Evolutionary conservation across 2,888 invertebrate species (phyloP).

Genomic region (Epistrophella euchroma): DNA sequence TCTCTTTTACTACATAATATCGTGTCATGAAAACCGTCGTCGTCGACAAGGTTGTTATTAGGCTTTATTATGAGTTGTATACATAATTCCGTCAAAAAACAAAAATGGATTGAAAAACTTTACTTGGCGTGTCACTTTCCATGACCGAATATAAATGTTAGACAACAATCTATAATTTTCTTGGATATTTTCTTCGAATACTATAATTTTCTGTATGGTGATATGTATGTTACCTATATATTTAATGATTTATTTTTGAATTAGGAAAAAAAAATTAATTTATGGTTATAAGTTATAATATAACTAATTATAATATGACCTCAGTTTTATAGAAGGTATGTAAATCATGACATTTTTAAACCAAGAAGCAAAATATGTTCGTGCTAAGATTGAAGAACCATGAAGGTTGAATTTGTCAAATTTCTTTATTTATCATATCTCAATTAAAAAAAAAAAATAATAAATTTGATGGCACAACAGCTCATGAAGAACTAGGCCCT

Average conservation of each 20-base stretch:
- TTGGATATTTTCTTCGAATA: background rate
- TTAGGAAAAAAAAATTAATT: background rate
- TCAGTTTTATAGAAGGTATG: background rate
- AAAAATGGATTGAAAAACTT: background rate
- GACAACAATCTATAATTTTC: background rate
- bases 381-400: background rate
- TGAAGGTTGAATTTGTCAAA: background rate
- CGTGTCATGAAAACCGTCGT: background rate
- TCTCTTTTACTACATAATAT: background rate
- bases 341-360: background rate
- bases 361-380: background rate
- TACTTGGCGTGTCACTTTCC: background rate
- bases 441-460: too few species aligned
- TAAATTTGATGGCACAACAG: too few species aligned
- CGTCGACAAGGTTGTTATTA: background rate
- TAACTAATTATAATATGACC: background rate
- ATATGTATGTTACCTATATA: too few species aligned
- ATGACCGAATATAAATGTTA: background rate
- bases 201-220: background rate
- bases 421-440: background rate
- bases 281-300: background rate
- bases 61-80: background rate
- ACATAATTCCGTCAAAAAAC: background rate
- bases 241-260: slow-evolving; percentile 4
- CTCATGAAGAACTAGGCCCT: too few species aligned